Evolutionary conservation across 1,140 invertebrate genomes (phyloP).

Genomic region (Leptinotarsa texana): DNA sequence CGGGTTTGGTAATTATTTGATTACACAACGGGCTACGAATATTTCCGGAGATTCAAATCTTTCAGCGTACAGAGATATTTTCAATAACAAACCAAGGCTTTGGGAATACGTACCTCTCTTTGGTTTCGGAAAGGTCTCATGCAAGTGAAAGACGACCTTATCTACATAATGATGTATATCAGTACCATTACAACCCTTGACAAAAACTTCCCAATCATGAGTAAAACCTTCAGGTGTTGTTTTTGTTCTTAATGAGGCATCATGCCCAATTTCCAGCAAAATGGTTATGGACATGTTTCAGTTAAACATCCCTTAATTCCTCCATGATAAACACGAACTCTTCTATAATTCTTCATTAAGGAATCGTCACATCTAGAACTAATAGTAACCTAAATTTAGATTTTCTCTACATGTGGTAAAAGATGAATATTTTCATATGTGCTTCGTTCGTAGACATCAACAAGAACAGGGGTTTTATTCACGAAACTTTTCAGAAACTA

Average conservation of each 20-base stretch:
- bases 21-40: no score
- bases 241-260: constrained; percentile 76
- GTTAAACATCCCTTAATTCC: constrained; percentile 31
- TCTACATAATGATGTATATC: constrained; percentile 91
- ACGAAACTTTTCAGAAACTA: background rate
- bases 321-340: constrained; percentile 34
- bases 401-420: constrained; percentile 35
- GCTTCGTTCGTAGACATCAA: background rate
- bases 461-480: background rate
- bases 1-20: no score
- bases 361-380: constrained; percentile 14
- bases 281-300: constrained; percentile 74
- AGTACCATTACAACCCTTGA: constrained; percentile 80
- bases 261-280: constrained; percentile 89
- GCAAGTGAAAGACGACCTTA: constrained; percentile 91
- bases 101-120: constrained; percentile 70
- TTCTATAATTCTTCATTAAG: constrained; percentile 29
- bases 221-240: constrained; percentile 87
- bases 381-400: constrained; percentile 42
- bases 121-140: constrained; percentile 90
- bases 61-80: no score
- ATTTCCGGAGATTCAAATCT: no score
- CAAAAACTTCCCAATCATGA: constrained; percentile 98
- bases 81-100: background rate
- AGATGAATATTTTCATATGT: background rate